Evolutionary conservation across 1,140 invertebrate species (phyloP).

Genomic region (Myzus persicae): DNA sequence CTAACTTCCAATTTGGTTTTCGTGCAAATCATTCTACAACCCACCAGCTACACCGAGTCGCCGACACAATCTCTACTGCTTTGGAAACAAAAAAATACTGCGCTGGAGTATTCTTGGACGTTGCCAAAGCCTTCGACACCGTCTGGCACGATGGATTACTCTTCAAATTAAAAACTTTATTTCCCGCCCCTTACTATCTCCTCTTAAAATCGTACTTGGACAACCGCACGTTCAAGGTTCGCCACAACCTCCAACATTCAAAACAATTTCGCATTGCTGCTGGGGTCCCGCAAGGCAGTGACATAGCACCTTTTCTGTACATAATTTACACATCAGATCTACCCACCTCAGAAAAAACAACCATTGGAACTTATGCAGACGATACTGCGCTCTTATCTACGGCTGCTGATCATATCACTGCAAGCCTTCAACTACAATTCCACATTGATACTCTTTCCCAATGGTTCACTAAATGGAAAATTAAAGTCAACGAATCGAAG

Average conservation of each 20-base stretch:
- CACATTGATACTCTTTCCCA: neutral
- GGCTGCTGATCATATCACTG: neutral
- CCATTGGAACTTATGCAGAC: conserved; percentile 50
- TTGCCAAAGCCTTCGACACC: conserved; percentile 62
- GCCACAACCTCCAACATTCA: neutral
- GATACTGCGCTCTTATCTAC: conserved; percentile 55
- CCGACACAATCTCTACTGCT: neutral
- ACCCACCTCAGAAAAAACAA: neutral
- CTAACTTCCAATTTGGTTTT: conserved; percentile 58
- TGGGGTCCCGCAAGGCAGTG: conserved; percentile 19
- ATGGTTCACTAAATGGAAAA: no score
- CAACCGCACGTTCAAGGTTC: no score
- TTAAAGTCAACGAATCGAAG: no score
- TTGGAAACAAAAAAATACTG: conserved; percentile 60
- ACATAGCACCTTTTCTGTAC: conserved; percentile 22
- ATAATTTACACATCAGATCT: conserved; percentile 27
- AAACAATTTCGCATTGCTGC: neutral
- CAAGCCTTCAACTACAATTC: neutral
- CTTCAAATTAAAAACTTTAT: neutral
- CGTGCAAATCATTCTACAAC: conserved; percentile 22
- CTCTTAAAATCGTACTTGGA: neutral
- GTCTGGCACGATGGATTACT: conserved; percentile 32
- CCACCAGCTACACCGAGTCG: conserved; percentile 44
- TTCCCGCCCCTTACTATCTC: neutral
- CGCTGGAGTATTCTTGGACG: conserved; percentile 63